Percentiles rank a stretch among this genome's conserved stretches.
Evolutionary conservation across 2,797 vertebrate genomes (phyloP).

Genomic region (Pterois miles): DNA sequence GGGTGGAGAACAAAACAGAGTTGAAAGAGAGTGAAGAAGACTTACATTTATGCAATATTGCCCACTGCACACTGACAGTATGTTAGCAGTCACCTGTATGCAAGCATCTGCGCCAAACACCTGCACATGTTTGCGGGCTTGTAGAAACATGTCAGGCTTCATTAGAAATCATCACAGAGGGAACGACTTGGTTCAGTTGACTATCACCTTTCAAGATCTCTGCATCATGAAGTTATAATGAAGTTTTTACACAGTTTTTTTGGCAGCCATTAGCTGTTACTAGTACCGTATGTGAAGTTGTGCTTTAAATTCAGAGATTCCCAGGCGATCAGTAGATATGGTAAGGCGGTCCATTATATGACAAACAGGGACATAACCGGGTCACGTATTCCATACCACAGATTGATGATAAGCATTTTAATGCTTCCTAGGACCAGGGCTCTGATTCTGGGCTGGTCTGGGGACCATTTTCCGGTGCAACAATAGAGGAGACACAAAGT

Average conservation of each 20-base stretch:
- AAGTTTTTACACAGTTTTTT: background rate
- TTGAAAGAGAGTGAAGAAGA: background rate
- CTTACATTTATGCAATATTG: background rate
- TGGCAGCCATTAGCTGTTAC: background rate
- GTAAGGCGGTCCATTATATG: no score
- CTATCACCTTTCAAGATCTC: background rate
- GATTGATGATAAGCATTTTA: no score
- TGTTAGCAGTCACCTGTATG: background rate
- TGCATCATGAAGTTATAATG: background rate
- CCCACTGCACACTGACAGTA: background rate
- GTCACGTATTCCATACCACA: no score
- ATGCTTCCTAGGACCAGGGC: no score
- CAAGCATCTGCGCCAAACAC: background rate
- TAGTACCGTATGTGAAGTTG: background rate
- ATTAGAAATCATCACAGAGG: background rate
- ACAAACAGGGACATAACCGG: no score
- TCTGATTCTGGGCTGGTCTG: no score
- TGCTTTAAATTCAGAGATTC: no score
- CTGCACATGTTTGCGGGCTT: background rate
- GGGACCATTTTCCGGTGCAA: no score
- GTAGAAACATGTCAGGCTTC: background rate
- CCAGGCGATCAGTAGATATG: no score
- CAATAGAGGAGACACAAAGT: no score
- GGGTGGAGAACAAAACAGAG: background rate
- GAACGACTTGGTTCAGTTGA: background rate